Percentiles rank a stretch among this genome's conserved stretches.
Conservation (phyloP, 2,797 vertebrate species). For the Pseudomugil tenellus region DNA sequence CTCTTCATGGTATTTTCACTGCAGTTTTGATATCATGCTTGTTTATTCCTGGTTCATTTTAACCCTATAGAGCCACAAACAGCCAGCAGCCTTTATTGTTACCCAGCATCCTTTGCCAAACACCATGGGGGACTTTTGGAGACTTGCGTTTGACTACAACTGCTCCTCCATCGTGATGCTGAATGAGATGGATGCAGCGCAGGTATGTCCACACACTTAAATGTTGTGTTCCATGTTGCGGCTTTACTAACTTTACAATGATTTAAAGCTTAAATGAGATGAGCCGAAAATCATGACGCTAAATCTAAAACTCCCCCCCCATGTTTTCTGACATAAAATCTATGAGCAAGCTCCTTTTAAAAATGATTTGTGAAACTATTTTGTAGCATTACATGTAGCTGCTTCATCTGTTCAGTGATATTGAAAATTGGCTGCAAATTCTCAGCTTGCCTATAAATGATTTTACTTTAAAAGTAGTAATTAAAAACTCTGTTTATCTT, state of each 20-base stretch:
- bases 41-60: conserved; percentile 1
- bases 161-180: conserved; percentile 98
- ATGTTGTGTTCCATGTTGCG: too few relatives aligned
- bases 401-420: background rate
- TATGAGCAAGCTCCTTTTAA: background rate
- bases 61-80: conserved; percentile 91
- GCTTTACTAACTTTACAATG: too few relatives aligned
- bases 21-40: background rate
- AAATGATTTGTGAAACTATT: background rate
- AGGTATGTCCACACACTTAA: conserved; percentile 78
- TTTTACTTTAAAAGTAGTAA: too few relatives aligned
- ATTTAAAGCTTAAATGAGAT: background rate
- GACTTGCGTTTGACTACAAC: conserved; percentile 97
- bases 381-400: background rate
- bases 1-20: background rate
- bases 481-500: background rate
- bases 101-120: conserved; percentile 98
- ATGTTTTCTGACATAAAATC: background rate
- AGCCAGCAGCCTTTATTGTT: conserved; percentile 97
- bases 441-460: background rate
- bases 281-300: background rate
- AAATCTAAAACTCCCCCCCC: too few relatives aligned
- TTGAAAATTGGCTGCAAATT: background rate
- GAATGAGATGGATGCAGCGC: conserved; percentile 95
- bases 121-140: conserved; percentile 97